Base-by-base conservation (phyloP, 2,113 vertebrate genomes). In the Lipotes vexillifer region DNA sequence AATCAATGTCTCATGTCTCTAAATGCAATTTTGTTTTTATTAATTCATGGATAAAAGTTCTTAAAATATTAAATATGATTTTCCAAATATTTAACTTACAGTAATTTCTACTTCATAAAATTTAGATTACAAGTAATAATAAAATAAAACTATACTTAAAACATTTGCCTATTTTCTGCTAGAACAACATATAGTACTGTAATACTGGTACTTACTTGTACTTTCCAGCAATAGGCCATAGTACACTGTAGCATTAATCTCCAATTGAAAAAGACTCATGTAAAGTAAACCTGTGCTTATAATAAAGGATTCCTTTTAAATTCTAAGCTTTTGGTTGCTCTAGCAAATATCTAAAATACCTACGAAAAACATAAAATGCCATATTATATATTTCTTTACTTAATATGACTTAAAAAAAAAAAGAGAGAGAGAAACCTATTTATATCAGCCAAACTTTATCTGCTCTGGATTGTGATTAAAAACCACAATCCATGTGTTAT, bases 191-290 rank as follows among this genome's bases (percentile, higher is more conserved):
- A n/a, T 0, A 92, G 46, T 55, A 94, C 5, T 97, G 2, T 52
- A 95, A 96, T 38, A 97, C 27, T 1, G 41, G 57, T 96, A 97
- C 69, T 96, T 38, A 31, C 71, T 92, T 98, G 97, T 75, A 71
- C 93, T 66, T 97, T 98, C 96, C 83, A 97, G 61, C 57, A 97
- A 98, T 75, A 97, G 41, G 90, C 80, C 69, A 97, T 96, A 88
- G 88, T 97, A 96, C 61, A 49, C 31, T 96, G 66, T 69, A 97
- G 94, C 41, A 61, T 65, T 94, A 96, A 77, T 94, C 81, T 84
- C 90, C 93, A 97, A 85, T 90, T 96, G 68, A 97, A 97, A 96
- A 95, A 88, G 87, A 12, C 20, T 66, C 33, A 92, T 4, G 13
- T 71, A 91, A 91, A 85, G 14, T 96, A 97, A 93, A 97, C 8